Percentiles rank a stretch among this genome's conserved stretches.
These are phyloP conservation scores for Panzeria rudis DNA, from an alignment of 2,888 invertebrate genomes.

Conservation along the genomic window DNA sequence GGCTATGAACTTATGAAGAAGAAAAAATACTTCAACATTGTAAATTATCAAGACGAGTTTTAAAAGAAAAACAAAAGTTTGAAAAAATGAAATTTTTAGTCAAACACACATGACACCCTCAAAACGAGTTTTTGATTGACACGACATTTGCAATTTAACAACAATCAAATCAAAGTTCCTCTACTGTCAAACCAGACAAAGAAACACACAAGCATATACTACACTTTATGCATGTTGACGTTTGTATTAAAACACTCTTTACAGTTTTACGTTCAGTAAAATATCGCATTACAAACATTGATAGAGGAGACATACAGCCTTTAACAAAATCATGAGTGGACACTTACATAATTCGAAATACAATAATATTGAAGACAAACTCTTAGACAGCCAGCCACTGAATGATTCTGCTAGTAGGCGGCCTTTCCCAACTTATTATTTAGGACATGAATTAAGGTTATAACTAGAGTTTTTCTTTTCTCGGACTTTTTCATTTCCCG, in stretches of 20 bases:
- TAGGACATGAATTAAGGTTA: neutral
- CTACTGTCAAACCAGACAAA: constrained; percentile 18
- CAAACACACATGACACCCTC: constrained; percentile 58
- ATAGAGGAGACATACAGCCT: neutral
- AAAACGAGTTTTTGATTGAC: constrained; percentile 69
- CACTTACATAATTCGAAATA: no score
- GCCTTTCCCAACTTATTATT: neutral
- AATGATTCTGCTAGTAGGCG: neutral
- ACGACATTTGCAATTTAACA: constrained; percentile 64
- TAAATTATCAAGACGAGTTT: neutral
- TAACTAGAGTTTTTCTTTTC: no score
- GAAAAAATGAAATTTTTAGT: constrained; percentile 36
- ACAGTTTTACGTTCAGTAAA: neutral
- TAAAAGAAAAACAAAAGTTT: neutral
- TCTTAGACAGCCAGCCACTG: neutral
- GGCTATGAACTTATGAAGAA: neutral
- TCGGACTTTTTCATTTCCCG: no score
- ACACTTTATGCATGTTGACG: neutral
- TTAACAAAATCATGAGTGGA: neutral
- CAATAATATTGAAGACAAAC: neutral
- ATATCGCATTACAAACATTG: neutral
- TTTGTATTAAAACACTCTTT: neutral
- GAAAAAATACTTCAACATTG: neutral
- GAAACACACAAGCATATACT: neutral
- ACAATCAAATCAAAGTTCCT: constrained; percentile 64